These are phyloP conservation scores for Ploceus nigricollis DNA, from an alignment of 2,113 vertebrate genomes.

Conservation along the genomic window DNA sequence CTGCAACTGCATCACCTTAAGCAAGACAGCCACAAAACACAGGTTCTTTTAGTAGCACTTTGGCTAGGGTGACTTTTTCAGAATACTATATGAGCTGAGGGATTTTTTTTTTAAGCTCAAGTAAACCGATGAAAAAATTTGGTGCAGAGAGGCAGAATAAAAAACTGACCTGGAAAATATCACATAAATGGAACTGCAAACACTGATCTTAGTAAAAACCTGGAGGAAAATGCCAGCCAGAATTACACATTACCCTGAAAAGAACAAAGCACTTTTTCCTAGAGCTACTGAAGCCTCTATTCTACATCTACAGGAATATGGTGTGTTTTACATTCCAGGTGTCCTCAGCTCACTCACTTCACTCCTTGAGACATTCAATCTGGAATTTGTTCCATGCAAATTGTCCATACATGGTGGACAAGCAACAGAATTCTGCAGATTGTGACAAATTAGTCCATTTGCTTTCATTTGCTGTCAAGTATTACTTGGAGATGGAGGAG, in stretches of 20 bases:
- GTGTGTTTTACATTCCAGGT: not conserved
- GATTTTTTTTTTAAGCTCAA: not conserved
- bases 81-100: not conserved
- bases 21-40: not conserved
- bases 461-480: not conserved
- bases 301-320: not conserved
- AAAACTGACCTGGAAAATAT: constrained; percentile 5
- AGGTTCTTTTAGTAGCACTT: not conserved
- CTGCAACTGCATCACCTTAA: not conserved
- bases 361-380: not conserved
- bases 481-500: not conserved
- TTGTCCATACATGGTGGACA: not conserved
- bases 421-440: not conserved
- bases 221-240: constrained; percentile 6
- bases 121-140: not conserved
- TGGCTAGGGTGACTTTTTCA: not conserved
- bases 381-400: not conserved
- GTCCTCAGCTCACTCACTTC: not conserved
- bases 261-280: not conserved
- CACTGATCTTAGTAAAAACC: not conserved
- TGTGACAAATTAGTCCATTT: not conserved
- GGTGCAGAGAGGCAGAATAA: not conserved
- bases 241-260: not conserved
- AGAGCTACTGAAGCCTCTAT: not conserved
- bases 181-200: not conserved